Conservation (phyloP, 2,888 invertebrate species). For the Sphinx pinastri region DNA sequence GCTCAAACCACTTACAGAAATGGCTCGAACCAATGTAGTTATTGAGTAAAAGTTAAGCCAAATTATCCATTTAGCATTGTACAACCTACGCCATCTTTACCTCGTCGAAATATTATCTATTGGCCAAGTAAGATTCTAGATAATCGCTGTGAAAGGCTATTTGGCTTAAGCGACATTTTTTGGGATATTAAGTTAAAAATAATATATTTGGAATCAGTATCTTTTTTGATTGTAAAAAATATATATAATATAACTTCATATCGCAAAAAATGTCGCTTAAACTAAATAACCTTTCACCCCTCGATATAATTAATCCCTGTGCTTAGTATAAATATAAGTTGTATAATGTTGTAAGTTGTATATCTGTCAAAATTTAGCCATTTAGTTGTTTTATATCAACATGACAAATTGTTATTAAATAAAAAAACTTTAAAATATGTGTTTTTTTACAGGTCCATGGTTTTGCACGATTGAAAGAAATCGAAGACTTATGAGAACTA, state of each 20-base stretch:
- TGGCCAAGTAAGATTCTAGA: neutral
- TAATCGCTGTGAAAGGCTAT: neutral
- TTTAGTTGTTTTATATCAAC: neutral
- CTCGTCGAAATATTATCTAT: neutral
- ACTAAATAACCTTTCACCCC: too few species aligned
- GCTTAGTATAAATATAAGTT: neutral
- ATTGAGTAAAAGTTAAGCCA: neutral
- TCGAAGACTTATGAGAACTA: slow-evolving; percentile 35
- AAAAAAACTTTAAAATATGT: neutral
- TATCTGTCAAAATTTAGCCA: too few species aligned
- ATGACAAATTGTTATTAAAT: neutral
- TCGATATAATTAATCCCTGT: neutral
- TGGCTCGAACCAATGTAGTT: neutral
- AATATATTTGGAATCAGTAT: too few species aligned
- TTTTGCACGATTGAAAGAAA: slow-evolving; percentile 41
- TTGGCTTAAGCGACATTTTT: too few species aligned
- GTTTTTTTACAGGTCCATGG: slow-evolving; percentile 52
- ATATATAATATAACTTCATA: too few species aligned
- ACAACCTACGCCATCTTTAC: neutral
- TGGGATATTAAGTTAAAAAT: too few species aligned
- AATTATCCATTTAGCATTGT: neutral
- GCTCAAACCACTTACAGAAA: slow-evolving; percentile 12
- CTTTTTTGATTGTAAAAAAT: too few species aligned
- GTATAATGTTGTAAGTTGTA: neutral
- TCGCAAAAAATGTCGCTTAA: too few species aligned